Evolutionary conservation across 2,113 vertebrate species (phyloP), one percentile per base, ranked within the genome.

Genomic region (Microtus richardsoni): DNA sequence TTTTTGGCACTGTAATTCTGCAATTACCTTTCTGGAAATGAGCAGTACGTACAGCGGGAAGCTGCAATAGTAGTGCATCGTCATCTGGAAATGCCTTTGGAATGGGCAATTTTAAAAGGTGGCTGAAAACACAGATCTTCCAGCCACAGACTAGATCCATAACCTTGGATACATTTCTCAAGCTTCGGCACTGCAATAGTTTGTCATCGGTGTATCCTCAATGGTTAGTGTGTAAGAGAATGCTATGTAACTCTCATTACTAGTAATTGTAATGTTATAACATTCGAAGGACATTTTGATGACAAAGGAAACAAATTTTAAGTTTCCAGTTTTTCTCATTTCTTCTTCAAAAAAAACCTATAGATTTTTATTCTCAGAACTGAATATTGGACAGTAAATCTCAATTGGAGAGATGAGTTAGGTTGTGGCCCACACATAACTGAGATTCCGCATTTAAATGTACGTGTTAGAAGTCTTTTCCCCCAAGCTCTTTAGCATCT

Each of bases 291-390:
- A 89, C 24, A 49, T 89, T 94, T 89, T 84, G 62, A 44, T 87
- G 39, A 33, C 44, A 22, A n/a, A 82, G 79, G 70, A 6, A 88
- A 14, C 7, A 41, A 52, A 78, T 86, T 93, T 92, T 85, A 73
- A 62, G 36, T 93, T 94, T 92, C 94, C 39, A 64, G 19, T 26
- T 60, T 83, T 58, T 96, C 13, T 68, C 95, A 68, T 70, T 24
- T 73, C 62, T 78, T 89, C 62, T 60, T 21, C 60, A 92, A 82
- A 86, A n/a, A 39, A 68, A 5, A 52, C 22, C 30, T 60, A 22
- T 39, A 77, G 87, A 62, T 93, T 96, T 96, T 97, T 95, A 54
- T 95, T 96, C 54, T 83, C 26, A 95, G 13, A 95, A 95, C 74
- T 94, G 19, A 36, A 77, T 13, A 9, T 17, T 93, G 97, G 87